A percentile compares a stretch with the other conserved stretches of the same genome.
These are phyloP conservation scores for Lordiphosa clarofinis DNA, from an alignment of 1,140 invertebrate genomes.

Conservation along the genomic window DNA sequence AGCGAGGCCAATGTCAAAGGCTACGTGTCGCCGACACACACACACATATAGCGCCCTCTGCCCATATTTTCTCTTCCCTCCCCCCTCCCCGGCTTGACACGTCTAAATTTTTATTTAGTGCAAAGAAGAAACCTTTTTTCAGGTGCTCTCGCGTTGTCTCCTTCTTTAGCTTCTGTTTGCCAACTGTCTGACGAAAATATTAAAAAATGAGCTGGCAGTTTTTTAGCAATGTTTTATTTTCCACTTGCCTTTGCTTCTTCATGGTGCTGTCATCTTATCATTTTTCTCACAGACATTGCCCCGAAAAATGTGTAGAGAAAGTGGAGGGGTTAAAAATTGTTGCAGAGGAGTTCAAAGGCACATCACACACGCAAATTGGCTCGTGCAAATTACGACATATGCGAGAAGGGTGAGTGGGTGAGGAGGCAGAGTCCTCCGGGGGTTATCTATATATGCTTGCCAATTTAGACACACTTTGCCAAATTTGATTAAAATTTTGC, in stretches of 20 bases:
- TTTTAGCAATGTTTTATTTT: conserved; percentile 30
- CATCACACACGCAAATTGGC: conserved; percentile 40
- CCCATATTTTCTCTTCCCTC: background rate
- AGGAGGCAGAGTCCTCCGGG: conserved; percentile 28
- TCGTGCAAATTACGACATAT: conserved; percentile 69
- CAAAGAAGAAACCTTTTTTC: conserved; percentile 33
- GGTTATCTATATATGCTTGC: conserved; percentile 47
- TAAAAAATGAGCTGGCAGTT: conserved; percentile 70
- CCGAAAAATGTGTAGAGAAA: conserved; percentile 16
- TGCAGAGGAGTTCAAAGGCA: conserved; percentile 64
- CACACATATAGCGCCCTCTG: background rate
- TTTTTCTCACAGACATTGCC: conserved; percentile 63
- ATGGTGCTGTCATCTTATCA: conserved; percentile 70
- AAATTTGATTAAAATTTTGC: conserved; percentile 74
- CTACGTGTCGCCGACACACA: conserved; percentile 56
- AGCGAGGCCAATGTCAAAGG: conserved; percentile 72
- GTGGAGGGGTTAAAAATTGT: conserved; percentile 59
- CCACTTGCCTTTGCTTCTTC: conserved; percentile 48
- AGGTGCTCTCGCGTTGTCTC: conserved; percentile 45
- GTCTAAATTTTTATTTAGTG: conserved; percentile 49
- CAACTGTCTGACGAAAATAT: conserved; percentile 67
- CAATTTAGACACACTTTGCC: conserved; percentile 73
- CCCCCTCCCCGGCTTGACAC: conserved; percentile 20
- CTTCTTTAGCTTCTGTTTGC: conserved; percentile 53
- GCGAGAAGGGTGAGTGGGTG: conserved; percentile 17